phyloP scores from a whole-genome alignment of 2,888 invertebrate species.

The Orthosia gothica region DNA sequence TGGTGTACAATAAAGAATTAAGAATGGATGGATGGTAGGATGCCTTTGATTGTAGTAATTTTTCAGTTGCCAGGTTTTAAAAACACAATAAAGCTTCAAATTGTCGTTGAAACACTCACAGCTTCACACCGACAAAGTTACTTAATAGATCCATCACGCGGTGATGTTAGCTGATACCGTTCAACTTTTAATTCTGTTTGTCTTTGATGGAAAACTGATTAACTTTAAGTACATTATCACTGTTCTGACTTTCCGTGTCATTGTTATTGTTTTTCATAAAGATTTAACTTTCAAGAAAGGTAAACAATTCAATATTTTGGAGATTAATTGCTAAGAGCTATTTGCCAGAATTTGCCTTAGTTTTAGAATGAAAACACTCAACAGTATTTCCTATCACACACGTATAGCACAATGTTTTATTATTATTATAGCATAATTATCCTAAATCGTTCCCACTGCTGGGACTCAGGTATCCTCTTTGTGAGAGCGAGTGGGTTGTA shows the following conservation, averaged over 20 bases:
- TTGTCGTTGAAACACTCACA: neutral
- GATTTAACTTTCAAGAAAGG: conserved; percentile 21
- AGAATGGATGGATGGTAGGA: no score
- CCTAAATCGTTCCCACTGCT: no score
- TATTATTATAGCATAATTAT: neutral
- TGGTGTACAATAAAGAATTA: no score
- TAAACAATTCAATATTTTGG: conserved; percentile 12
- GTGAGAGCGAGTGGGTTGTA: no score
- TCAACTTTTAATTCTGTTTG: conserved; percentile 56
- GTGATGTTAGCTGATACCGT: conserved; percentile 3
- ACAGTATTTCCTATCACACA: neutral
- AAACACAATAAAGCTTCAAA: neutral
- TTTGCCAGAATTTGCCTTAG: neutral
- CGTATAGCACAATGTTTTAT: neutral
- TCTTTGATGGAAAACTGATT: conserved; percentile 42
- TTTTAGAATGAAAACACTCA: neutral
- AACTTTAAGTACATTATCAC: conserved; percentile 27
- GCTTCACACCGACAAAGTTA: conserved; percentile 15
- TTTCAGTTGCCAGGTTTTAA: neutral
- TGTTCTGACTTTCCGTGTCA: conserved; percentile 16
- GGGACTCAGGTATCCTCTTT: no score
- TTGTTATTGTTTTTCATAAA: conserved; percentile 25
- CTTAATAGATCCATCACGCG: conserved; percentile 51
- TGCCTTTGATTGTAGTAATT: neutral
- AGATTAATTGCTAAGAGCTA: neutral